Base-by-base conservation (phyloP, 2,888 invertebrate species). In the Ormyrus pomaceus region DNA sequence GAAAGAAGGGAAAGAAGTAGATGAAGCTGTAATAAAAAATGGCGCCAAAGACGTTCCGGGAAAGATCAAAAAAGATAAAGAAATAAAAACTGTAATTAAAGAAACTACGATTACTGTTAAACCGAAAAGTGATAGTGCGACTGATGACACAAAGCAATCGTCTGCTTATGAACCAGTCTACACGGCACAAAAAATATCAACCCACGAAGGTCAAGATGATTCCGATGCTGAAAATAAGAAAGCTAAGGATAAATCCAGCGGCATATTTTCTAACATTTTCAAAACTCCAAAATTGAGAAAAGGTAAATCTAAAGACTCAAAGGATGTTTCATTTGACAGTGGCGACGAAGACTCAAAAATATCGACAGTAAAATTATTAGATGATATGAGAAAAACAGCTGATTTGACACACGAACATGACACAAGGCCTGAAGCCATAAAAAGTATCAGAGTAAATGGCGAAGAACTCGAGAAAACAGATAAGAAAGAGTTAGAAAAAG, bases 1-100 rank as follows among this genome's bases (percentile, higher is more conserved):
- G 0, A 92, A 90, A 72, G 93, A 93, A 81, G 92, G 93, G 50
- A 92, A 91, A 83, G 93, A 93, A 86, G 88, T 93, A 51, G 93
- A 93, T 10, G 93, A 93, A 85, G 89, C 92, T 56, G 91, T 92
- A 0, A 91, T 92, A 90, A 91, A 58, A 90, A 90, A 66, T 91
- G 92, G 0, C 91, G 50, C 5, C 10, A 91, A 82, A 19, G 55
- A 34, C 34, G 1, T 7, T 0, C 34, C 53, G 13, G 53, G 9
- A 62, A 56, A 3, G 6, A 51, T 51, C 58, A 71, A 50, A 75
- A 80, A 80, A 84, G 68, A 66, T 3, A 77, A 76, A 69, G 82
- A 85, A 19, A 6, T 53, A 0, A 85, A 85, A 80, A 75, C 68
- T 71, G 81, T 9, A 13, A 13, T 48, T 0, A 81, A 82, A 64